Percentiles rank a stretch among this genome's conserved stretches.
Conservation (phyloP, 2,797 vertebrate genomes). For the Hydrocynus forskahlii region DNA sequence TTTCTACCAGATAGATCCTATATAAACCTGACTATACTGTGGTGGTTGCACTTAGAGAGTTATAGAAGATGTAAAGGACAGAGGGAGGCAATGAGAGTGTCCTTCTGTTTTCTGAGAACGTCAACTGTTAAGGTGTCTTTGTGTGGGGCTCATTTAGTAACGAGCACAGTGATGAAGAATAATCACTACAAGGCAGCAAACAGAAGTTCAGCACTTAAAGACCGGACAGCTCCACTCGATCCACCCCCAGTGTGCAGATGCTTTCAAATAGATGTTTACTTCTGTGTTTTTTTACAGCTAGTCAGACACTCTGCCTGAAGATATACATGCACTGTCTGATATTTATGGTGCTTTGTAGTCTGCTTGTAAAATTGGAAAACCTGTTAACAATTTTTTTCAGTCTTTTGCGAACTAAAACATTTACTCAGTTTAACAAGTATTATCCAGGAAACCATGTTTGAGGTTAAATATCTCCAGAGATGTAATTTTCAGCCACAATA, state of each 20-base stretch:
- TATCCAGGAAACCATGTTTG: too few species aligned
- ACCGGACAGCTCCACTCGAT: not conserved
- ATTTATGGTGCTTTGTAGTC: too few species aligned
- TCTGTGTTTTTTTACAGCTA: not conserved
- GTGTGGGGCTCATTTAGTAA: slow-evolving; percentile 5
- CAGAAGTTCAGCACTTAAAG: not conserved
- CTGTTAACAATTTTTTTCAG: too few species aligned
- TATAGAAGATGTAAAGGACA: not conserved
- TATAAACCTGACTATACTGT: too few species aligned
- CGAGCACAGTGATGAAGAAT: not conserved
- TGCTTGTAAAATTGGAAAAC: too few species aligned
- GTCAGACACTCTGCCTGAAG: not conserved
- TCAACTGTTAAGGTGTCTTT: not conserved
- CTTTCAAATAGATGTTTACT: not conserved
- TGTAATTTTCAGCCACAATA: too few species aligned
- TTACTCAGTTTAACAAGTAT: too few species aligned
- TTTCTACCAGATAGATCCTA: not conserved
- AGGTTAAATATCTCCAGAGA: too few species aligned
- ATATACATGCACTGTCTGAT: not conserved
- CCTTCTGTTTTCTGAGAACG: slow-evolving; percentile 2
- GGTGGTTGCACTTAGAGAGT: not conserved
- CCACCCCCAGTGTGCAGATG: slow-evolving; percentile 51
- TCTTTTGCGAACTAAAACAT: too few species aligned
- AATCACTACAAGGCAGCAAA: slow-evolving; percentile 14
- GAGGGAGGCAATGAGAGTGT: not conserved